Percentiles rank a stretch among this genome's conserved stretches.
Conservation (phyloP, 2,113 vertebrate species). For the Pterocles burchelli region DNA sequence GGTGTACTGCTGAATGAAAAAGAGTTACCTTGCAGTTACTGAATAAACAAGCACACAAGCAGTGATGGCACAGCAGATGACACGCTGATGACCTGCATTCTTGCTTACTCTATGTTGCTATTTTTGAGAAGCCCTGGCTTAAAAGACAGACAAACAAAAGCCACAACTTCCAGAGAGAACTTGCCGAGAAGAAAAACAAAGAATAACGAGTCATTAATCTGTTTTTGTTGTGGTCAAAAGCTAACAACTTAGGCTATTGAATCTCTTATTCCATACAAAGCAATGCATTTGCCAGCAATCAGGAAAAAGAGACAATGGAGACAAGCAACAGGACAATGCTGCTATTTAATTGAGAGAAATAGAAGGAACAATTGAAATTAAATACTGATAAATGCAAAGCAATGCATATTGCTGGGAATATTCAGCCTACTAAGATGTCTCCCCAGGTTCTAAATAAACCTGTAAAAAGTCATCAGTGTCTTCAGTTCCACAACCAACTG, state of each 20-base stretch:
- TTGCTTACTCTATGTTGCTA: neutral
- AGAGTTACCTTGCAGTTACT: constrained; percentile 30
- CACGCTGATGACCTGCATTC: neutral
- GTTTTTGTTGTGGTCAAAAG: neutral
- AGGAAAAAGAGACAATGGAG: neutral
- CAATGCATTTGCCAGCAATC: neutral
- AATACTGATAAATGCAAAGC: neutral
- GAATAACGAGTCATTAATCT: neutral
- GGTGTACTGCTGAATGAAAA: neutral
- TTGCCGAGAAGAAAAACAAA: neutral
- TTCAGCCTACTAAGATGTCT: neutral
- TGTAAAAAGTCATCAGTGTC: neutral
- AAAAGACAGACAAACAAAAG: neutral
- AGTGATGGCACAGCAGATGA: constrained; percentile 45
- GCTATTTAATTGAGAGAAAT: neutral
- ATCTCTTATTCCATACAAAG: neutral
- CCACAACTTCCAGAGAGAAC: neutral
- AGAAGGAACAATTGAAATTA: neutral
- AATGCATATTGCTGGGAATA: neutral
- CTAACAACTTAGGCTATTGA: neutral
- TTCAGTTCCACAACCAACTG: neutral
- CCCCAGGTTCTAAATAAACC: neutral
- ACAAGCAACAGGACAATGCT: neutral
- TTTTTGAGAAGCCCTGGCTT: neutral
- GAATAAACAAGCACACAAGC: constrained; percentile 8